Base-by-base conservation (phyloP, 2,797 vertebrate species). In the Lutjanus campechanus region DNA sequence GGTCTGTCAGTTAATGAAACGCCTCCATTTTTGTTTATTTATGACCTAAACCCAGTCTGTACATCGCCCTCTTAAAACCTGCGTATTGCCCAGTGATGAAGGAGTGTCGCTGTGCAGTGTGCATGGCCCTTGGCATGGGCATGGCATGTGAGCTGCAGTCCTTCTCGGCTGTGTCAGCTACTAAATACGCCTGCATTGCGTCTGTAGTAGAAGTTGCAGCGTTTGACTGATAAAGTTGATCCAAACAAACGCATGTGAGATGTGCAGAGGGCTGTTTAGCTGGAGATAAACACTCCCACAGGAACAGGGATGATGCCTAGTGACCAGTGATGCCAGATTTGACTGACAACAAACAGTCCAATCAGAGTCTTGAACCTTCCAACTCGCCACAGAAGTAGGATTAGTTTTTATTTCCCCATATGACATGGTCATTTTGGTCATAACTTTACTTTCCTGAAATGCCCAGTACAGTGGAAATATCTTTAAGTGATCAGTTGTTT, bases 161-260 rank as follows among this genome's bases (percentile, higher is more conserved):
- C 15, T 40, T 12, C 70, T 69, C 64, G 77, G 75, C 81, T 76
- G 81, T 78, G 84, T 86, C 89, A 83, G 83, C 84, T 73, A 6
- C 89, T 84, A 70, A 75, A 79, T 65, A 44, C 81, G 78, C 74
- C 90, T 91, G 93, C 93, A 92, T 82, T 93, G 92, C 91, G 88
- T 91, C 85, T 88, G 0, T 9, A 12, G 49, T 67, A 1, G 59
- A 73, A 83, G 73, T 88, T 82, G 69, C 68, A 43, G 76, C 8
- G 68, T 20, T 43, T 17, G 53, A 40, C 41, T 17, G 25, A 62
- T 29, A 3, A 71, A 83, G 62, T 76, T 72, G 62, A 44, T 25
- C 61, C 77, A 55, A 53, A 74, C 69, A 29, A 16, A 72, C 61
- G 0, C 40, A 17, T 56, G 19, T 40, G n/a, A 10, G 12, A n/a